Evolutionary conservation across 2,113 vertebrate genomes (phyloP).

Genomic region (Diglossa brunneiventris): DNA sequence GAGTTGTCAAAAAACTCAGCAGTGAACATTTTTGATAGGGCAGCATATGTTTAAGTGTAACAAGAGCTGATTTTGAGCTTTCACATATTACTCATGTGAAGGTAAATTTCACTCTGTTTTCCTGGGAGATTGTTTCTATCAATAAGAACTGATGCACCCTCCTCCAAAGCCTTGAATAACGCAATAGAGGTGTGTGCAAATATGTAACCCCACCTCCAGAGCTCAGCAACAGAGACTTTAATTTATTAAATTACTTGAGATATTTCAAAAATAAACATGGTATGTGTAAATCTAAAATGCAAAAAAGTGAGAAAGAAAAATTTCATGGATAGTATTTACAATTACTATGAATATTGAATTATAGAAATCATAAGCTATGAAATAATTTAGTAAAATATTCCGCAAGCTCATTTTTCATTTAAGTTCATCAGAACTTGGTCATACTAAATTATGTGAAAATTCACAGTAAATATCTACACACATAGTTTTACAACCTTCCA

Average conservation of each 20-base stretch:
- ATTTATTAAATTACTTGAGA: not conserved
- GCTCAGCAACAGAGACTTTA: not conserved
- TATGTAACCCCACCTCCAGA: not conserved
- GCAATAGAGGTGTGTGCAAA: not conserved
- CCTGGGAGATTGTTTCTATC: not conserved
- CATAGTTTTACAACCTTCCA: not conserved
- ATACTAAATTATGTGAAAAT: not conserved
- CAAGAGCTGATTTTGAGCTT: not conserved
- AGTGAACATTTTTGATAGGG: not conserved
- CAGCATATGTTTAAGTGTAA: not conserved
- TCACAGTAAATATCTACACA: not conserved
- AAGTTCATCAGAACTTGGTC: not conserved
- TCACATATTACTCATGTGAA: not conserved
- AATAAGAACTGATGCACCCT: not conserved
- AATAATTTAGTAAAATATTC: not conserved
- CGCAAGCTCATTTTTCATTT: conserved; percentile 8
- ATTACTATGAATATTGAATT: not conserved
- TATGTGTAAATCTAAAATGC: not conserved
- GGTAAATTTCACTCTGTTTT: not conserved
- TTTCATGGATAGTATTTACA: not conserved
- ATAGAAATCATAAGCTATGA: not conserved
- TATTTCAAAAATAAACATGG: not conserved
- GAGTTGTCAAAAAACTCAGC: not conserved
- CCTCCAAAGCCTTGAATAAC: not conserved
- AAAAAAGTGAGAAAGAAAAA: not conserved